phyloP scores from a whole-genome alignment of 2,888 invertebrate genomes.

The Coelogynopora nodosa region DNA sequence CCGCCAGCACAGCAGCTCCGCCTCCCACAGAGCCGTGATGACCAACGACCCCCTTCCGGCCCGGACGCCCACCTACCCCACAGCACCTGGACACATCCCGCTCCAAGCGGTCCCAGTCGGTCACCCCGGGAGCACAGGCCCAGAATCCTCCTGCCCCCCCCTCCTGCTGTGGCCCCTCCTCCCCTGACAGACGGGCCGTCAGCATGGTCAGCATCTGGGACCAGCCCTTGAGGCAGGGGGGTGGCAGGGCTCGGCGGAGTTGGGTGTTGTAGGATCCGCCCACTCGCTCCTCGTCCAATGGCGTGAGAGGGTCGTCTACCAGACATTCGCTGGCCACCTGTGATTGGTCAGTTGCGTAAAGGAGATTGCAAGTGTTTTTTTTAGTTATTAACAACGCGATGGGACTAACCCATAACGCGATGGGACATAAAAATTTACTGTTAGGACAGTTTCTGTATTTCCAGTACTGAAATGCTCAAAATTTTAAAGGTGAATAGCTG shows the following conservation, averaged over 20 bases:
- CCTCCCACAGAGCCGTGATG: no score
- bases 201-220: neutral
- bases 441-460: no score
- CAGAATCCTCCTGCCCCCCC: neutral
- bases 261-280: neutral
- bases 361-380: no score
- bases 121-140: neutral
- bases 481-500: no score
- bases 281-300: neutral
- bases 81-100: neutral
- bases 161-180: neutral
- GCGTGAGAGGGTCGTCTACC: neutral
- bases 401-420: no score
- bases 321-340: no score
- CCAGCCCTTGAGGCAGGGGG: neutral
- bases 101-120: neutral
- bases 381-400: no score
- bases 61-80: neutral
- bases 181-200: neutral
- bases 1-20: no score
- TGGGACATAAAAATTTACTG: no score
- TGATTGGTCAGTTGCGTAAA: no score
- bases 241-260: neutral
- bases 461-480: no score
- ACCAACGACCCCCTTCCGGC: no score